A percentile compares a stretch with the other conserved stretches of the same genome.
These are phyloP conservation scores for Grantiella picta DNA, from an alignment of 2,113 vertebrate species.

Conservation along the genomic window DNA sequence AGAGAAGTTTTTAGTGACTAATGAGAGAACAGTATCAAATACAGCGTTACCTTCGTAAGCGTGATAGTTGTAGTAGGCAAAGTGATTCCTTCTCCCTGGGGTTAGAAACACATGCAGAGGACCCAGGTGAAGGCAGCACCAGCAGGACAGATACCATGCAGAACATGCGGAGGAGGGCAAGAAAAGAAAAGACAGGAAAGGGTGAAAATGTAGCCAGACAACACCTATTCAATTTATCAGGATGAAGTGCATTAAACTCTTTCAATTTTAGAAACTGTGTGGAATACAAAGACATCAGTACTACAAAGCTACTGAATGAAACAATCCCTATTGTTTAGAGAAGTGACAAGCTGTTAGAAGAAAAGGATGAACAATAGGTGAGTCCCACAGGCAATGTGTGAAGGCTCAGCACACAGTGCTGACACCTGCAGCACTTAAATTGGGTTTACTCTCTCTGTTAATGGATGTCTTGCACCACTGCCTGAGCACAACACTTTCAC, in stretches of 20 bases:
- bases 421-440: neutral
- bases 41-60: constrained; percentile 86
- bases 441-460: neutral
- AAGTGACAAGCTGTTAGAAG: constrained; percentile 21
- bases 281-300: neutral
- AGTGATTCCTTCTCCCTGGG: constrained; percentile 96
- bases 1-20: constrained; percentile 15
- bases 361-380: constrained; percentile 3
- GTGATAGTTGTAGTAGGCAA: constrained; percentile 94
- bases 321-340: constrained; percentile 35
- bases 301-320: constrained; percentile 5
- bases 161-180: constrained; percentile 75
- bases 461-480: neutral
- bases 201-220: constrained; percentile 80
- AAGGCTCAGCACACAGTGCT: neutral
- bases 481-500: neutral
- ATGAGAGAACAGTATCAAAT: constrained; percentile 52
- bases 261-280: neutral
- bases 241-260: constrained; percentile 27
- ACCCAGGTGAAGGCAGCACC: constrained; percentile 87
- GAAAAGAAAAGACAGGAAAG: constrained; percentile 83
- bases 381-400: neutral
- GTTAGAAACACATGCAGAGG: constrained; percentile 84
- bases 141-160: constrained; percentile 76
- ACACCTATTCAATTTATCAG: constrained; percentile 13